Base-by-base conservation (phyloP, 2,113 vertebrate genomes). In the Jacana jacana region DNA sequence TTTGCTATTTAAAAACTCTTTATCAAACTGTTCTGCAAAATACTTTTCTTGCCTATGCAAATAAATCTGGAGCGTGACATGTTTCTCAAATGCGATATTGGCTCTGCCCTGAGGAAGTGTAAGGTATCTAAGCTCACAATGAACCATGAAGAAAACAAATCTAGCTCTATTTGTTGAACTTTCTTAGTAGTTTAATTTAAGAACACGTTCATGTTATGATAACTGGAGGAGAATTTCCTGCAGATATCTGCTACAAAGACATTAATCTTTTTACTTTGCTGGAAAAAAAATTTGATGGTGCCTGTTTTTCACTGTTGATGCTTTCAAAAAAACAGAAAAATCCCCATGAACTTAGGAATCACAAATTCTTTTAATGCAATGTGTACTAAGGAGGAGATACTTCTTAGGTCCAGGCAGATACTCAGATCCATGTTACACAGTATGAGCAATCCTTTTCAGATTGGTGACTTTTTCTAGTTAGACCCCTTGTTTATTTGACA, bases 141-240 rank as follows among this genome's bases (percentile, higher is more conserved):
- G 70, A 94, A 35, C 57, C 23, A 4, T 18, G 83, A 87, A 81
- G 70, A 93, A 96, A 91, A 85, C 77, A 89, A 89, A 91, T 49
- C 48, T 77, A 83, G 44, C n/a, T 88, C 46, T 89, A 27, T 58
- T 72, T 86, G 35, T 64, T 88, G 65, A 86, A 84, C 61, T 90
- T 94, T 85, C 82, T 77, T 35, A 72, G 57, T 58, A 73, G 42
- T 72, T 91, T 86, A 60, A 84, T 85, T 92, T 84, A 44, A 82
- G 52, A 90, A 54, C 28, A 49, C 0, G 0, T 81, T 81, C 31
- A 55, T 42, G 48, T 92, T 93, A 24, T 71, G 72, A 71, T 76
- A 92, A 66, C 52, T 83, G 65, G 49, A 84, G 28, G 33, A 88
- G 57, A 85, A 81, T 82, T 95, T 95, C 73, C 70, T 57, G 65